Conservation (phyloP, 1,140 invertebrate species). For the Lepidurus apus region DNA sequence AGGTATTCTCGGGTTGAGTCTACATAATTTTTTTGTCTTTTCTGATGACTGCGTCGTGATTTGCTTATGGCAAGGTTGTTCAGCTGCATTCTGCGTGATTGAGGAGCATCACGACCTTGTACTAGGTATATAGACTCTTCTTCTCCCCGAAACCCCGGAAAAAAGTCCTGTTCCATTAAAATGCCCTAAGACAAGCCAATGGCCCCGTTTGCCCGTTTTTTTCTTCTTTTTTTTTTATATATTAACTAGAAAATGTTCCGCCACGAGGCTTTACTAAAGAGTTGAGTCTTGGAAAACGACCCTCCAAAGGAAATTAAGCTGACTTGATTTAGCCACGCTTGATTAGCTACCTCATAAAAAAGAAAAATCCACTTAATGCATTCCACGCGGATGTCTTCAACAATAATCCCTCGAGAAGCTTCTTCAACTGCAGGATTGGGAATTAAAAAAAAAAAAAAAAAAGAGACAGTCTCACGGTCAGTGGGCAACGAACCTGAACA, state of each 20-base stretch:
- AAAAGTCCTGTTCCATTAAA: constrained; percentile 4
- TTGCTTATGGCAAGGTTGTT: constrained; percentile 15
- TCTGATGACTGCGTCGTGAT: not conserved
- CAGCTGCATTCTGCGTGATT: not conserved
- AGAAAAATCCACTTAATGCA: constrained; percentile 8
- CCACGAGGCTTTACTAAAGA: not conserved
- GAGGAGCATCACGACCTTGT: constrained; percentile 7
- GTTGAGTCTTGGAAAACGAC: not conserved
- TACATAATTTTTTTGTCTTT: not conserved
- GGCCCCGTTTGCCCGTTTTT: not conserved
- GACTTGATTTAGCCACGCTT: constrained; percentile 6
- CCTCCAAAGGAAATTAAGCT: not conserved
- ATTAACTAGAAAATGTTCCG: not conserved
- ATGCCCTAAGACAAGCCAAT: constrained; percentile 15
- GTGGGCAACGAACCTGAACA: constrained; percentile 1
- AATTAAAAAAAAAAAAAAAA: not conserved
- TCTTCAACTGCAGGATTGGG: not conserved
- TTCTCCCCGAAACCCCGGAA: not conserved
- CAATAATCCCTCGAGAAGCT: not conserved
- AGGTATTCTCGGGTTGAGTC: constrained; percentile 2
- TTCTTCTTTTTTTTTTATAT: not conserved
- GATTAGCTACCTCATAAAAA: constrained; percentile 10
- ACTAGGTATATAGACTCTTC: not conserved
- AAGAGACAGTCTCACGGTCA: not conserved
- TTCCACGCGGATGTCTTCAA: not conserved